These are phyloP conservation scores for Myripristis murdjan DNA, from an alignment of 2,797 vertebrate species.

Conservation along the genomic window DNA sequence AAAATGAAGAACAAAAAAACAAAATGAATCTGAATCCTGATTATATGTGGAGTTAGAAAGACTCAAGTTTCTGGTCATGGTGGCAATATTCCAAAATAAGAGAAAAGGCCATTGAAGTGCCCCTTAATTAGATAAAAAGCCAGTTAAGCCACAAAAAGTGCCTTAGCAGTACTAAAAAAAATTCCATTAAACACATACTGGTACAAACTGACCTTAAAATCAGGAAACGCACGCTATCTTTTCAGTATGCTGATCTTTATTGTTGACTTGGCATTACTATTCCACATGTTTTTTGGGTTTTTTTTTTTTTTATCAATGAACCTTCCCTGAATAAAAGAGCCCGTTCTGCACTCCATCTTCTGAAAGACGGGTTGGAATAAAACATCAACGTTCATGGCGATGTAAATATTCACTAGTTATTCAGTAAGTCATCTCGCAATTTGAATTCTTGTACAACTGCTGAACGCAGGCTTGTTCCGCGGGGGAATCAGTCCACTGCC, in stretches of 20 bases:
- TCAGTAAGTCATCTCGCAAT: slow-evolving; percentile 8
- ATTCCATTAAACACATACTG: no score
- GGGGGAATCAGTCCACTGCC: slow-evolving; percentile 19
- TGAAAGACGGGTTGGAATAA: slow-evolving; percentile 31
- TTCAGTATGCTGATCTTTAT: slow-evolving; percentile 65
- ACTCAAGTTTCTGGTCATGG: not conserved
- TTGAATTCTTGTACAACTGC: slow-evolving; percentile 26
- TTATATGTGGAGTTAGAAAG: not conserved
- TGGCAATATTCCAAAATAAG: not conserved
- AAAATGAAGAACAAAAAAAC: not conserved
- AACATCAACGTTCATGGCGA: slow-evolving; percentile 26
- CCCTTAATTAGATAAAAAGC: not conserved
- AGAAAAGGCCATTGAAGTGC: no score
- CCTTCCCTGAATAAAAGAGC: slow-evolving; percentile 25
- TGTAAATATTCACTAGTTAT: slow-evolving; percentile 15
- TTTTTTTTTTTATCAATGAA: not conserved
- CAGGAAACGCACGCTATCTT: not conserved
- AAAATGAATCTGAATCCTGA: not conserved
- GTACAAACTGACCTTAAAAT: not conserved
- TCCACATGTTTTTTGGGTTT: no score
- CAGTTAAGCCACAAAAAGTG: no score
- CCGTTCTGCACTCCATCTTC: slow-evolving; percentile 1
- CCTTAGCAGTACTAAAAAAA: no score
- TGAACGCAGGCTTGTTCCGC: slow-evolving; percentile 15
- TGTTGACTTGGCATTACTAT: slow-evolving; percentile 52